These are phyloP conservation scores for Trinectes maculatus DNA, from an alignment of 2,113 vertebrate genomes.

Conservation along the genomic window DNA sequence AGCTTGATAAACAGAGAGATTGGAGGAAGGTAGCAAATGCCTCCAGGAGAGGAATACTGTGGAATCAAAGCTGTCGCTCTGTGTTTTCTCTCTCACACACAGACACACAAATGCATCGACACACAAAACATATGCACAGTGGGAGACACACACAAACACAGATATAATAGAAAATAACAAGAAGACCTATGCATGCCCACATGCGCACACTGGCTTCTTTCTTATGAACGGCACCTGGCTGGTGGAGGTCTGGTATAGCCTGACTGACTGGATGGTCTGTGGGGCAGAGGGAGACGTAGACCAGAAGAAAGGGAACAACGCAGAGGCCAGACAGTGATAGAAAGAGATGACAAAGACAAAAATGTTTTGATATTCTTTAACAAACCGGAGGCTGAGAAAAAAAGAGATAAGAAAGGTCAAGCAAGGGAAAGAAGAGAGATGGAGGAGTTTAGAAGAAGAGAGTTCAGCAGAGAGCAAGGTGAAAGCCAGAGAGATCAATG, in stretches of 20 bases:
- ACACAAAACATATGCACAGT: conserved; percentile 21
- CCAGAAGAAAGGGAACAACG: conserved; percentile 15
- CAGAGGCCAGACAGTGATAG: conserved; percentile 32
- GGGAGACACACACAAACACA: not conserved
- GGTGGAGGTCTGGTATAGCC: conserved; percentile 48
- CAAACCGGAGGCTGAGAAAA: conserved; percentile 18
- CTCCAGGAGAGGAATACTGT: conserved; percentile 67
- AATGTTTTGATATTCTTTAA: conserved; percentile 59
- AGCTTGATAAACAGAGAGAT: conserved; percentile 71
- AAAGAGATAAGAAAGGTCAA: conserved; percentile 55
- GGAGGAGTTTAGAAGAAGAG: conserved; percentile 40
- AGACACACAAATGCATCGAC: conserved; percentile 9
- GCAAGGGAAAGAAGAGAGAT: conserved; percentile 27
- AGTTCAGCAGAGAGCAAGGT: conserved; percentile 45
- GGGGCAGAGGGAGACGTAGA: conserved; percentile 35
- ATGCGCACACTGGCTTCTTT: conserved; percentile 51
- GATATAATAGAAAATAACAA: too few relatives aligned
- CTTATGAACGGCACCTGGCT: conserved; percentile 72
- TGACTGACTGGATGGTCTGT: conserved; percentile 57
- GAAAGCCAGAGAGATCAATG: conserved; percentile 62
- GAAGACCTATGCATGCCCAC: conserved; percentile 9
- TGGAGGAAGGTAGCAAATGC: conserved; percentile 68
- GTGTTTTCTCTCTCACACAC: conserved; percentile 22
- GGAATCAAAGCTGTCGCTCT: conserved; percentile 68
- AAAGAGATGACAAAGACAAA: conserved; percentile 13